phyloP scores from a whole-genome alignment of 2,888 invertebrate genomes.

The Hypercompe scribonia region DNA sequence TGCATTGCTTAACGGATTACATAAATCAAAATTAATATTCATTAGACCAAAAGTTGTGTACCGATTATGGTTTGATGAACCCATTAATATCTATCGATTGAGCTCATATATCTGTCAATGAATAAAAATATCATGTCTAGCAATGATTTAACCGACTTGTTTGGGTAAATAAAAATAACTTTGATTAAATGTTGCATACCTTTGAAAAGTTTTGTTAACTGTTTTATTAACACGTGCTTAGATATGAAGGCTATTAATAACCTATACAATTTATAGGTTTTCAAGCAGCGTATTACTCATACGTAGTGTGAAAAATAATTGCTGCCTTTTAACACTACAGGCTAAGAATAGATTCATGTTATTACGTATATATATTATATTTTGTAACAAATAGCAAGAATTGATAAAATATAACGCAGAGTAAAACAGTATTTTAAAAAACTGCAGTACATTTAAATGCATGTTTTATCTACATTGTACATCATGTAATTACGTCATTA shows the following conservation, averaged over 20 bases:
- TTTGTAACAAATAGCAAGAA: not conserved
- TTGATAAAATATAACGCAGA: not conserved
- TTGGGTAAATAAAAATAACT: conserved; percentile 24
- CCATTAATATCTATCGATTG: conserved; percentile 18
- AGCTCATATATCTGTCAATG: conserved; percentile 1
- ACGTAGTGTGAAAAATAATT: not conserved
- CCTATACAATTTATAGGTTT: conserved; percentile 33
- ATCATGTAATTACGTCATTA: conserved; percentile 1
- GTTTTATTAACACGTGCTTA: conserved; percentile 36
- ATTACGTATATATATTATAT: not conserved
- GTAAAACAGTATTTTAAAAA: not conserved
- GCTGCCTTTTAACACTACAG: not conserved
- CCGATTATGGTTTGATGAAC: conserved; percentile 17
- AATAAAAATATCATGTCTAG: conserved; percentile 11
- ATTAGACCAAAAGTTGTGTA: conserved; percentile 14
- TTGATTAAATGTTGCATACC: conserved; percentile 36
- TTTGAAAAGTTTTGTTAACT: conserved; percentile 24
- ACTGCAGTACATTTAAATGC: not conserved
- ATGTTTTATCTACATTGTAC: conserved; percentile 2
- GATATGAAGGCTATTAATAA: conserved; percentile 34
- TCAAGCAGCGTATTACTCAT: conserved; percentile 17
- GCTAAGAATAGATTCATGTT: not conserved
- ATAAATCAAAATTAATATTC: conserved; percentile 8
- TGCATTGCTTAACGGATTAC: conserved; percentile 1
- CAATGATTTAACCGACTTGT: conserved; percentile 29